These are phyloP conservation scores for Fragum sueziense DNA, from an alignment of 2,888 invertebrate genomes.

Conservation along the genomic window DNA sequence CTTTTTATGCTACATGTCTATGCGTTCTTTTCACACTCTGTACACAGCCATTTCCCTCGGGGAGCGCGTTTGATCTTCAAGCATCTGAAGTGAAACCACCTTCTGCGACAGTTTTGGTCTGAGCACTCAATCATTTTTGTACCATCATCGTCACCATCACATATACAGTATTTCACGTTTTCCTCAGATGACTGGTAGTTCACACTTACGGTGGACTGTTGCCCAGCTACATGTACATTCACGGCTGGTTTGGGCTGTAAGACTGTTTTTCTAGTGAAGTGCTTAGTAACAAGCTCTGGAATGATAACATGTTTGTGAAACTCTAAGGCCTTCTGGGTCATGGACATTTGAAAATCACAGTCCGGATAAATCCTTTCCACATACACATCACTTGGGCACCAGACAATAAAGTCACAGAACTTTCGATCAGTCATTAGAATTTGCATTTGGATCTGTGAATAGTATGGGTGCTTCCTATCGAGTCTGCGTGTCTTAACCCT, in stretches of 20 bases:
- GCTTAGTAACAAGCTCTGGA: slow-evolving; percentile 45
- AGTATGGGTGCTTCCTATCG: slow-evolving; percentile 35
- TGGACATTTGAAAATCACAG: slow-evolving; percentile 10
- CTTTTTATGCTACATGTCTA: no score
- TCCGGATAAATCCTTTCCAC: slow-evolving; percentile 32
- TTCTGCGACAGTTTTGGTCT: slow-evolving; percentile 19
- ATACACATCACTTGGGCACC: slow-evolving; percentile 31
- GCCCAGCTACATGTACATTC: neutral
- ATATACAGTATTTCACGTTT: slow-evolving; percentile 21
- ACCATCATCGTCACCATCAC: slow-evolving; percentile 34
- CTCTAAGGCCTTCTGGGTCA: slow-evolving; percentile 17
- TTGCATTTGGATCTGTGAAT: slow-evolving; percentile 53
- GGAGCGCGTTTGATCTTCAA: slow-evolving; percentile 34
- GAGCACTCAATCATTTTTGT: slow-evolving; percentile 40
- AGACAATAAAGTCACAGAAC: slow-evolving; percentile 56
- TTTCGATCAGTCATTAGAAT: slow-evolving; percentile 3
- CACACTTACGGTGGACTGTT: no score
- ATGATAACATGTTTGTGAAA: slow-evolving; percentile 42
- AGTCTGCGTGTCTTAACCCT: no score
- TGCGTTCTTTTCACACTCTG: slow-evolving; percentile 33
- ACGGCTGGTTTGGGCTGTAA: neutral
- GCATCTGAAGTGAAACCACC: slow-evolving; percentile 37
- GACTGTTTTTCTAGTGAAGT: slow-evolving; percentile 6
- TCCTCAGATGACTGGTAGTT: no score
- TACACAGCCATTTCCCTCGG: slow-evolving; percentile 28